Evolutionary conservation across 1,140 invertebrate genomes (phyloP).

Genomic region (Acromyrmex heyeri): DNA sequence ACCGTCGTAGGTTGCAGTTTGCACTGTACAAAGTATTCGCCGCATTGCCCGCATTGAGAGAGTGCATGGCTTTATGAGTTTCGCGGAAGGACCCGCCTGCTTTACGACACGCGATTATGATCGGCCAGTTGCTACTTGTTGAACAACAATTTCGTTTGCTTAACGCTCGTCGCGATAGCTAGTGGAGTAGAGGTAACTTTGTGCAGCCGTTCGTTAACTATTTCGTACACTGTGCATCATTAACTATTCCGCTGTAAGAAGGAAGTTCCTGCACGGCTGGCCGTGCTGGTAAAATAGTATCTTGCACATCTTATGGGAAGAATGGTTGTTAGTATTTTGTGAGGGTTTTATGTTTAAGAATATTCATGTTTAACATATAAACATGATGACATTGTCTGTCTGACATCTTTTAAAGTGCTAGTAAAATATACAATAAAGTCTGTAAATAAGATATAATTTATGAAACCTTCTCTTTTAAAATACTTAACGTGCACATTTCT

Average conservation of each 20-base stretch:
- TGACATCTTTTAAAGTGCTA: background rate
- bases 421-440: background rate
- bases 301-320: background rate
- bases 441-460: constrained; percentile 1
- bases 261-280: constrained; percentile 39
- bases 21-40: background rate
- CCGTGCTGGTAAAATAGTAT: background rate
- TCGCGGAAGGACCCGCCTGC: constrained; percentile 39
- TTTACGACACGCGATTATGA: constrained; percentile 55
- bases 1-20: constrained; percentile 22
- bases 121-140: constrained; percentile 65
- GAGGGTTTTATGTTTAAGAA: background rate
- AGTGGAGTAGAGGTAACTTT: constrained; percentile 1
- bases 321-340: background rate
- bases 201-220: constrained; percentile 49
- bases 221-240: background rate
- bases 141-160: constrained; percentile 49
- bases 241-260: constrained; percentile 24
- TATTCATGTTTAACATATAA: background rate
- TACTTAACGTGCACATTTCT: background rate
- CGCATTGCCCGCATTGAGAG: background rate
- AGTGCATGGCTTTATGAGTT: constrained; percentile 50
- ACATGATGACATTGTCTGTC: background rate
- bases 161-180: background rate
- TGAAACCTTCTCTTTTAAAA: background rate